Base-by-base conservation (phyloP, 2,113 vertebrate genomes). In the Cromileptes altivelis region DNA sequence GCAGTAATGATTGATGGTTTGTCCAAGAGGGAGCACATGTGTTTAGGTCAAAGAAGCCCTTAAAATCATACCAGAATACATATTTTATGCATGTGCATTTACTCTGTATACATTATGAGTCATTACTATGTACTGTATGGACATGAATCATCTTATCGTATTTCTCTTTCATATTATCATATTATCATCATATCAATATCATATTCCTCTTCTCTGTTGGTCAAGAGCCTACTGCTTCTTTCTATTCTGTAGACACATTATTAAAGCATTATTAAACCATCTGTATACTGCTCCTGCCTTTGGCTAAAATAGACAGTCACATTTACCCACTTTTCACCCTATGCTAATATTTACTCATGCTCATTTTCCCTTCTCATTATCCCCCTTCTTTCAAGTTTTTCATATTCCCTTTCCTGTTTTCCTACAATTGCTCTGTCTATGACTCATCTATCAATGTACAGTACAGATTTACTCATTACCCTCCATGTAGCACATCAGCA, bases 391-490 rank as follows among this genome's bases (percentile, higher is more conserved):
- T 55, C 23, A n/a, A 27, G 21, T 58, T 19, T 45, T 53, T 65
- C 14, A 45, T 5, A 23, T 78, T 21, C 6, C 63, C 14, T 75
- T n/a, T 65, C 3, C 1, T 50, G 18, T 17, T 49, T 37, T 47
- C 47, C 21, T 40, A 33, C 7, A 57, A 2, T 47, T 37, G 40
- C 18, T 10, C 6, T 57, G 21, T 56, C 6, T 37, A 3, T 40
- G 25, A 37, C 37, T 25, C 10, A 40, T 74, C 6, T 19, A 13
- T 67, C 47, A 45, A 14, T 23, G 55, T 21, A 9, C 12, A 12
- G 15, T 58, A 58, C 42, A n/a, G 53, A 81, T 70, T 50, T n/a
- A 42, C 27, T 70, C 55, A 40, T 73, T 47, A 78, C 14, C 27
- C 7, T 42, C 42, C 17, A 40, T 63, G 57, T n/a, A 49, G 56